Conservation (phyloP, 2,888 invertebrate species). For the Rhodophaea formosa region DNA sequence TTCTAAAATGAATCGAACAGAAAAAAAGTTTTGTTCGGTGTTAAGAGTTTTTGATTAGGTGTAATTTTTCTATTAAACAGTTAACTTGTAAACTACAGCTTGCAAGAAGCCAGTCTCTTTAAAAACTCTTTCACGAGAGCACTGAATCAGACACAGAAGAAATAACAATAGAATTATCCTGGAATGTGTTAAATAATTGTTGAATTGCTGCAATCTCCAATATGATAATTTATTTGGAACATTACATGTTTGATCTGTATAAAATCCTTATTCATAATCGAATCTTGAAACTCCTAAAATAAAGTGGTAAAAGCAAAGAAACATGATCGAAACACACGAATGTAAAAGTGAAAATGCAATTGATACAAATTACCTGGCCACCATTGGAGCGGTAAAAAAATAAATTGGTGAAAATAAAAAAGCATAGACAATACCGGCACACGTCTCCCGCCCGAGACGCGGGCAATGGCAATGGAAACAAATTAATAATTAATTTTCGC, state of each 20-base stretch:
- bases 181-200: too few species aligned
- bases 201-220: too few species aligned
- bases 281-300: slow-evolving; percentile 2
- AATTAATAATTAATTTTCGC: slow-evolving; percentile 78
- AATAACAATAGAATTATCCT: too few species aligned
- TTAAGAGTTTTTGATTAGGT: too few species aligned
- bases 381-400: slow-evolving; percentile 61
- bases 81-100: too few species aligned
- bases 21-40: not conserved
- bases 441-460: slow-evolving; percentile 51
- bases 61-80: too few species aligned
- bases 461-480: slow-evolving; percentile 66
- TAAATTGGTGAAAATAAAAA: slow-evolving; percentile 54
- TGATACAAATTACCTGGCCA: slow-evolving; percentile 63
- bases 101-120: too few species aligned
- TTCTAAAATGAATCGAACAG: not conserved
- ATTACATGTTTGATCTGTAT: too few species aligned
- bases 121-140: too few species aligned
- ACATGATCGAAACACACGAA: not conserved
- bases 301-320: slow-evolving; percentile 10
- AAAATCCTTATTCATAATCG: not conserved
- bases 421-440: slow-evolving; percentile 53
- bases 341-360: slow-evolving; percentile 37
- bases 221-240: too few species aligned
- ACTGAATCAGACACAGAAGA: too few species aligned